A percentile compares a stretch with the other conserved stretches of the same genome.
Conservation (phyloP, 2,888 invertebrate species). For the Mesorhabditis sp. region DNA sequence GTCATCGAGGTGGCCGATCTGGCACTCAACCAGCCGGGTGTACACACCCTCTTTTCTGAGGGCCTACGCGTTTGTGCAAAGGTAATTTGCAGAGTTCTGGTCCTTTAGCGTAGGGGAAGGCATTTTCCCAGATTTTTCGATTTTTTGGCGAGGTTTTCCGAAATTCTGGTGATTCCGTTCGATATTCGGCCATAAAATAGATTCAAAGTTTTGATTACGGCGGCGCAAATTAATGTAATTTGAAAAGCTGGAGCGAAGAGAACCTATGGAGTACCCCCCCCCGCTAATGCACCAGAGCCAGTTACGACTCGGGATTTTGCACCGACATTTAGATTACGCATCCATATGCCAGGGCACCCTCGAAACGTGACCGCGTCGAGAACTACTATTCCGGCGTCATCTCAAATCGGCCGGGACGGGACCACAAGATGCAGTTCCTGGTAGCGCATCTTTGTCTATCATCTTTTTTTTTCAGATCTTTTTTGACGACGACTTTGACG, state of each 20-base stretch:
- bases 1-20: background rate
- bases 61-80: constrained; percentile 2
- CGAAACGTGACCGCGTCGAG: background rate
- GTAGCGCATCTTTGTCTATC: background rate
- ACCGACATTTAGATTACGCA: background rate
- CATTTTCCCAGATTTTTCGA: no score
- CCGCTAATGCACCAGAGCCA: background rate
- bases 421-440: background rate
- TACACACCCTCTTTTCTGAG: background rate
- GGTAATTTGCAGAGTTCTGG: background rate
- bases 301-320: background rate
- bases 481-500: constrained; percentile 6
- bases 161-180: background rate
- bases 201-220: background rate
- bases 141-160: no score
- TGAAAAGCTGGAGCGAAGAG: no score
- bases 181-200: background rate
- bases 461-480: background rate
- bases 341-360: background rate
- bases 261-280: background rate
- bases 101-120: no score
- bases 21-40: background rate
- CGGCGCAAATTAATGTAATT: background rate
- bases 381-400: background rate
- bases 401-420: background rate